A percentile compares a stretch with the other conserved stretches of the same genome.
Conservation (phyloP, 2,797 vertebrate genomes). For the Dicrostonyx torquatus region DNA sequence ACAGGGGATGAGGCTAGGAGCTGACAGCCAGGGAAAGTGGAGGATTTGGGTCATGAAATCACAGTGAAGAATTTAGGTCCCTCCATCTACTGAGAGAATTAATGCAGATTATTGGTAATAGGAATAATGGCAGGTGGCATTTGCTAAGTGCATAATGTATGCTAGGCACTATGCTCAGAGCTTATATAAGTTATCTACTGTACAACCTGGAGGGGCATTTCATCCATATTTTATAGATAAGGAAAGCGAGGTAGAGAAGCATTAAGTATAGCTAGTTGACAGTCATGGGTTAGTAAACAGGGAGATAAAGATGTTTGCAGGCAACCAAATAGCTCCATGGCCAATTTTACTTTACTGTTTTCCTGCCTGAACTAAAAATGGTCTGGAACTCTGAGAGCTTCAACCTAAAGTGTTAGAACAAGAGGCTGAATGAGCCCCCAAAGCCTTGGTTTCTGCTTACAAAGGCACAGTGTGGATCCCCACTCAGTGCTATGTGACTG, state of each 20-base stretch:
- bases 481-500: too few relatives aligned
- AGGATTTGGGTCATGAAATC: background rate
- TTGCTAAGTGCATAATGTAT: background rate
- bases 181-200: background rate
- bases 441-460: background rate
- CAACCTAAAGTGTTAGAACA: background rate
- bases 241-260: background rate
- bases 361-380: rapidly evolving
- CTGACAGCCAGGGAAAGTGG: background rate
- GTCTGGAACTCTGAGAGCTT: background rate
- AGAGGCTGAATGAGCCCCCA: background rate
- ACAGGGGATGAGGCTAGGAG: background rate
- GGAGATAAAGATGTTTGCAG: background rate
- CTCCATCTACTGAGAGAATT: slow-evolving; percentile 21
- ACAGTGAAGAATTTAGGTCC: background rate
- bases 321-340: background rate
- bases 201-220: background rate
- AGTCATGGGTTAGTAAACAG: background rate
- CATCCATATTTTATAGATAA: background rate
- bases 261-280: background rate
- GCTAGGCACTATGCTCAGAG: background rate
- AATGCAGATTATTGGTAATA: background rate
- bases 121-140: background rate
- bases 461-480: background rate
- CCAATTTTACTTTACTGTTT: background rate